Evolutionary conservation across 2,888 invertebrate species (phyloP).

Genomic region (Actias luna): DNA sequence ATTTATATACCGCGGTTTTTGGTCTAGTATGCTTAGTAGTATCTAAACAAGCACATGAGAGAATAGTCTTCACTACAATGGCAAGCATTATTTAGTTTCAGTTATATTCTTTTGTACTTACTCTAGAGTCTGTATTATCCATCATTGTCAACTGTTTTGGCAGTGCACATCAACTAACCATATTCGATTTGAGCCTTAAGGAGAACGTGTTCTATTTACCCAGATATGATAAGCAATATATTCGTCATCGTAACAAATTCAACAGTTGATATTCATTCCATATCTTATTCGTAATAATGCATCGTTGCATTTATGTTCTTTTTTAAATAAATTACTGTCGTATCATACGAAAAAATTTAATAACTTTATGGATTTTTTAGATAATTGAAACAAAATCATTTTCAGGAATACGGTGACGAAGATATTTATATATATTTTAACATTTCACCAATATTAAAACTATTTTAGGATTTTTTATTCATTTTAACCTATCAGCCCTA

Average conservation of each 20-base stretch:
- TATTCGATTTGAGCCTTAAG: background rate
- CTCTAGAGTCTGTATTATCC: slow-evolving; percentile 1
- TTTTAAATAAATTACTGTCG: background rate
- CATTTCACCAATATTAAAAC: too few relatives aligned
- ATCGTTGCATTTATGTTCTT: background rate
- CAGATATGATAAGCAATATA: background rate
- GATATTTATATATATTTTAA: too few relatives aligned
- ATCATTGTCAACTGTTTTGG: slow-evolving; percentile 11
- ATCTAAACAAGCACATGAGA: slow-evolving; percentile 5
- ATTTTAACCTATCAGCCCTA: too few relatives aligned
- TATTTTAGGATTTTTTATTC: too few relatives aligned
- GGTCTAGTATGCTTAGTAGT: background rate
- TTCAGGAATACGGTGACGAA: too few relatives aligned
- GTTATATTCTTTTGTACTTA: background rate
- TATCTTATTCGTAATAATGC: background rate
- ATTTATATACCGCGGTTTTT: background rate
- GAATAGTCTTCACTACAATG: background rate
- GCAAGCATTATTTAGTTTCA: slow-evolving; percentile 1
- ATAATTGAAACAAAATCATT: too few relatives aligned
- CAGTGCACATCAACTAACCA: slow-evolving; percentile 8
- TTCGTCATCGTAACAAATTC: background rate
- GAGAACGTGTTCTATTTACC: background rate
- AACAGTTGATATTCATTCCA: background rate
- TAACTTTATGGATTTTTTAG: too few relatives aligned
- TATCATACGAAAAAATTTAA: background rate